A percentile compares a stretch with the other conserved stretches of the same genome.
phyloP scores from a whole-genome alignment of 35 echinoderm and acorn worm genomes.

The Holothuria glaberrima region DNA sequence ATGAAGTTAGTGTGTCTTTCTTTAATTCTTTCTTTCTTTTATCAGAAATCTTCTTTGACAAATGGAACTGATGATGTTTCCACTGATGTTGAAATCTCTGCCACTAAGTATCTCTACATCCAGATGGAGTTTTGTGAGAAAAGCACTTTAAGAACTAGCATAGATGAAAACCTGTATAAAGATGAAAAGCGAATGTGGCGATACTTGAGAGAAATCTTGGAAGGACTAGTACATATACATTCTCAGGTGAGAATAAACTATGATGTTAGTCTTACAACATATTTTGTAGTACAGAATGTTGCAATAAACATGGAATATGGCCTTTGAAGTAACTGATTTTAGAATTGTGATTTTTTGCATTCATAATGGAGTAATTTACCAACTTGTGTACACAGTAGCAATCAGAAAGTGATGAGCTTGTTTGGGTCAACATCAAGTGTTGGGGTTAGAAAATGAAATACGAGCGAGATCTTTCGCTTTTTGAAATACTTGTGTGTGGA shows the following conservation, averaged over 20 bases:
- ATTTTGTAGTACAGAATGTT: background rate
- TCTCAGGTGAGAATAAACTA: slow-evolving; percentile 69
- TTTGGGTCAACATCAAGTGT: too few relatives aligned
- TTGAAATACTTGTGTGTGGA: too few relatives aligned
- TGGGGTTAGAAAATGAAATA: too few relatives aligned
- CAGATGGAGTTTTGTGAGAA: slow-evolving; percentile 99
- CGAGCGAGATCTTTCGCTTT: too few relatives aligned
- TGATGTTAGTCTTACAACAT: background rate
- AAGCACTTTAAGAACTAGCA: slow-evolving; percentile 86
- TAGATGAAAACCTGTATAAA: slow-evolving; percentile 78
- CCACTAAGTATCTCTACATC: slow-evolving; percentile 85
- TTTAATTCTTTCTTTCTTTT: background rate
- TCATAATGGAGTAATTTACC: too few relatives aligned
- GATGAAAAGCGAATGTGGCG: slow-evolving; percentile 85
- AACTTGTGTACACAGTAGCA: too few relatives aligned
- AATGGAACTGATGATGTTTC: slow-evolving; percentile 10
- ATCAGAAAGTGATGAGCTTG: too few relatives aligned
- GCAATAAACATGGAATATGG: background rate
- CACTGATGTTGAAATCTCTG: background rate
- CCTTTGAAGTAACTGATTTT: too few relatives aligned
- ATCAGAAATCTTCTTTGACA: slow-evolving; percentile 33
- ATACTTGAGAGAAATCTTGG: slow-evolving; percentile 89
- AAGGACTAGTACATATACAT: slow-evolving; percentile 97
- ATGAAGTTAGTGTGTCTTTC: too few relatives aligned
- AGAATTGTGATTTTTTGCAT: too few relatives aligned